phyloP scores from a whole-genome alignment of 2,797 vertebrate species.

The Chromobotia macracanthus region DNA sequence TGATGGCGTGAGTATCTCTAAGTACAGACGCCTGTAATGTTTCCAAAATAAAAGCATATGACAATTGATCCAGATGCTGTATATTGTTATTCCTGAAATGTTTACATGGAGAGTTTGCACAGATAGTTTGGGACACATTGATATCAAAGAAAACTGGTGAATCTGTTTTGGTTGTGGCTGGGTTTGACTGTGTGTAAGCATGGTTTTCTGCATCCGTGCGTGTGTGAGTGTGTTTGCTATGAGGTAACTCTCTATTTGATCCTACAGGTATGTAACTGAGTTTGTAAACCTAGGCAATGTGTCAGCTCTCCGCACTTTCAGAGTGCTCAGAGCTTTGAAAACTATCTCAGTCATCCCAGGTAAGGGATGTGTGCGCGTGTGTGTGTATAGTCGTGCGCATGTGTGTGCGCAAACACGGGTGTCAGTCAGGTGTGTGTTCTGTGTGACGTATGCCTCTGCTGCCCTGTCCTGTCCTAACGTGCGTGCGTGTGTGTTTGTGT shows the following conservation, averaged over 20 bases:
- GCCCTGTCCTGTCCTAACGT: constrained; percentile 84
- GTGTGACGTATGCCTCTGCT: constrained; percentile 74
- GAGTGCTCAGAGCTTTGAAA: constrained; percentile 99
- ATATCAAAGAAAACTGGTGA: constrained; percentile 8
- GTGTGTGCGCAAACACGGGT: constrained; percentile 48
- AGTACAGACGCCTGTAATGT: not conserved
- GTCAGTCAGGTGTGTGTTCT: constrained; percentile 65
- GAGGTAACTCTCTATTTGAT: constrained; percentile 61
- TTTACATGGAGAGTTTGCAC: not conserved
- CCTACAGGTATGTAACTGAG: constrained; percentile 61
- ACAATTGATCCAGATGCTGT: not conserved
- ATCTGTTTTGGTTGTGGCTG: constrained; percentile 34
- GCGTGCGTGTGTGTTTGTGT: constrained; percentile 70
- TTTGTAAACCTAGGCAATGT: constrained; percentile 63
- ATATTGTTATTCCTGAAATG: not conserved
- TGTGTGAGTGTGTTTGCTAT: not conserved
- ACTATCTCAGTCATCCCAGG: constrained; percentile 99
- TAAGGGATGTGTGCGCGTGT: constrained; percentile 79
- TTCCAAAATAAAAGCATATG: not conserved
- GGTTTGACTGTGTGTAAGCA: not conserved
- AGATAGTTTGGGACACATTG: constrained; percentile 33
- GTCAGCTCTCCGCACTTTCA: constrained; percentile 94
- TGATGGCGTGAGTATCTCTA: constrained; percentile 94
- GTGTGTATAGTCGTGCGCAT: constrained; percentile 50
- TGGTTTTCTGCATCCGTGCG: too few species aligned